Conservation (phyloP, 2,888 invertebrate species). For the Meganola albula region DNA sequence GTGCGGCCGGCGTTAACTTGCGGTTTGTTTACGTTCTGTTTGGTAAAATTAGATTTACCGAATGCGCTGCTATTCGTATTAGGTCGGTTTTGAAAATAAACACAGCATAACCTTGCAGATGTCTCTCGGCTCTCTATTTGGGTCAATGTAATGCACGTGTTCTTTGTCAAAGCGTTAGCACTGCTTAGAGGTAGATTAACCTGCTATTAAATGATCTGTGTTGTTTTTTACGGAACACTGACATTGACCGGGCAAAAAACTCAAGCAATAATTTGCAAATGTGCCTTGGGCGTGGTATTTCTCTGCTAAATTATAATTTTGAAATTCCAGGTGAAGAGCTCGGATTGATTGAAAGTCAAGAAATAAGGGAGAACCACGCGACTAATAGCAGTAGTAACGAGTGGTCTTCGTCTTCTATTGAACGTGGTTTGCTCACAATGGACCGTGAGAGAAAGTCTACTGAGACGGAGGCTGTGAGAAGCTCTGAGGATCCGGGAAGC, state of each 20-base stretch:
- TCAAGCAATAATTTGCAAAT: constrained; percentile 8
- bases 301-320: constrained; percentile 1
- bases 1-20: constrained; percentile 47
- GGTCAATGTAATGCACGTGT: constrained; percentile 72
- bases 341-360: constrained; percentile 66
- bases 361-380: constrained; percentile 62
- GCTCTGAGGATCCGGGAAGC: constrained; percentile 42
- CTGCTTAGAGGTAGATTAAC: constrained; percentile 32
- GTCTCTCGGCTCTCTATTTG: constrained; percentile 63
- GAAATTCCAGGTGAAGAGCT: constrained; percentile 66
- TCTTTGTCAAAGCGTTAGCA: constrained; percentile 53
- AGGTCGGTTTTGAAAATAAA: constrained; percentile 73
- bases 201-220: constrained; percentile 20
- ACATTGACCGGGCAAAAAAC: constrained; percentile 19
- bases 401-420: constrained; percentile 67
- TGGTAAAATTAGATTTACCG: constrained; percentile 68
- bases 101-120: constrained; percentile 66
- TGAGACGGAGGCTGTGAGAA: constrained; percentile 50
- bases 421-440: constrained; percentile 59
- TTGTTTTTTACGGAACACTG: constrained; percentile 20
- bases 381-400: constrained; percentile 63
- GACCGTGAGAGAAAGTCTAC: constrained; percentile 65
- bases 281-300: constrained; percentile 12
- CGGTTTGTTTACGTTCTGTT: constrained; percentile 72
- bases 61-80: constrained; percentile 65